A percentile compares a stretch with the other conserved stretches of the same genome.
These are phyloP conservation scores for Polydrusus cervinus DNA, from an alignment of 2,888 invertebrate species.

Conservation along the genomic window DNA sequence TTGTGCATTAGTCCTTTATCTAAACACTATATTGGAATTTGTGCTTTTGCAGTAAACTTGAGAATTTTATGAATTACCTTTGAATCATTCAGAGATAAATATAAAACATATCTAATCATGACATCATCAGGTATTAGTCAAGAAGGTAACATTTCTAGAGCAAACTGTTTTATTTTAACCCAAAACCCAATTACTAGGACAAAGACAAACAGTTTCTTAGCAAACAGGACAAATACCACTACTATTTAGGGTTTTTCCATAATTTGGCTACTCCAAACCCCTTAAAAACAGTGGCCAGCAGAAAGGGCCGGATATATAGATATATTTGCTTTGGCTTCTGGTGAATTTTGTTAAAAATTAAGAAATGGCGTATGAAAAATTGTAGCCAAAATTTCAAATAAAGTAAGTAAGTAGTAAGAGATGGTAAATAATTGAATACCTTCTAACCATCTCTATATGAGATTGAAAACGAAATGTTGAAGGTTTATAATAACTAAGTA, in stretches of 20 bases:
- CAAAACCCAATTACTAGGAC: constrained; percentile 15
- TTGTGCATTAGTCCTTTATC: constrained; percentile 7
- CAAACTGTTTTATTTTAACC: neutral
- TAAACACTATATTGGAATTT: constrained; percentile 3
- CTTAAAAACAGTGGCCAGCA: neutral
- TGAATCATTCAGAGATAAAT: constrained; percentile 19
- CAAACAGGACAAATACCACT: constrained; percentile 34
- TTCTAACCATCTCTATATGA: no score
- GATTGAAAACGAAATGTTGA: no score
- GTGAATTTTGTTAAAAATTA: no score
- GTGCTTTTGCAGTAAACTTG: neutral
- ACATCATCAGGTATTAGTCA: constrained; percentile 7
- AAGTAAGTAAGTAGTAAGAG: no score
- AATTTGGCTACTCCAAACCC: constrained; percentile 11
- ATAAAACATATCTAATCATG: constrained; percentile 13
- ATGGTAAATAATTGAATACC: no score
- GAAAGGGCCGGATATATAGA: no score
- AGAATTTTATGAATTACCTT: neutral
- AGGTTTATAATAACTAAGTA: no score
- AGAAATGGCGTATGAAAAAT: no score
- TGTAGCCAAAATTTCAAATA: no score
- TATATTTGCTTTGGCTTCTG: no score
- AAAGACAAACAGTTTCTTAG: constrained; percentile 21
- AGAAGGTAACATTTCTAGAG: neutral
- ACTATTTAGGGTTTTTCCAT: neutral